phyloP scores from a whole-genome alignment of 2,113 vertebrate species.

The Saccopteryx bilineata region DNA sequence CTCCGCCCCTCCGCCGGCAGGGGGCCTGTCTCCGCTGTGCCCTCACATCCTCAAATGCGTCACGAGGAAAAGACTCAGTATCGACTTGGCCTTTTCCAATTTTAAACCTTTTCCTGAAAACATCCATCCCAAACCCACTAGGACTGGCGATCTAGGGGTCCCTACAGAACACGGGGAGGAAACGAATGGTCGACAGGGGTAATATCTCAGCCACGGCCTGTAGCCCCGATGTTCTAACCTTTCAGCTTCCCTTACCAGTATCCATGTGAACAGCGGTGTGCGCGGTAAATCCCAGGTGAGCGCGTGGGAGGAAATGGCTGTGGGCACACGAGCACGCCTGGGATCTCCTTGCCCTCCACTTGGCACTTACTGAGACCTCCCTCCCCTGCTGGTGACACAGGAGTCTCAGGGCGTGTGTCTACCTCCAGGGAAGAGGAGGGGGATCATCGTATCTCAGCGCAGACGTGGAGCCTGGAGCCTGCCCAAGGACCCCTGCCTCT shows the following conservation, averaged over 20 bases:
- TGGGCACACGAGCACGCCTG: no score
- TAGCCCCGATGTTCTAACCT: accelerated
- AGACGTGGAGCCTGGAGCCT: not conserved
- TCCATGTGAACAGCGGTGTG: no score
- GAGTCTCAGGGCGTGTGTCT: not conserved
- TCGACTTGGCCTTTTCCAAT: not conserved
- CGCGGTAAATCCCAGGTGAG: no score
- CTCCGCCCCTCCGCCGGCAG: accelerated
- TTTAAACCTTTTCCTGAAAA: not conserved
- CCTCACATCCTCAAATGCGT: no score
- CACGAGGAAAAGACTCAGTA: no score
- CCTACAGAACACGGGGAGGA: accelerated
- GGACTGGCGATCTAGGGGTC: accelerated
- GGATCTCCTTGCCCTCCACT: no score
- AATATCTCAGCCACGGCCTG: accelerated
- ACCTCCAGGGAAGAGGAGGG: not conserved
- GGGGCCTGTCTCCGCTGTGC: no score
- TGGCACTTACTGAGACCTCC: no score
- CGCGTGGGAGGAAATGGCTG: no score
- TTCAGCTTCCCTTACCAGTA: not conserved
- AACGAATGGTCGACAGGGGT: no score
- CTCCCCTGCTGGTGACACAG: not conserved
- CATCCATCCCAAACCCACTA: not conserved
- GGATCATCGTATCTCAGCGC: not conserved
- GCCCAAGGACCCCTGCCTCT: not conserved